Evolutionary conservation across 1,140 invertebrate species (phyloP).

Genomic region (Polypedilum vanderplanki): DNA sequence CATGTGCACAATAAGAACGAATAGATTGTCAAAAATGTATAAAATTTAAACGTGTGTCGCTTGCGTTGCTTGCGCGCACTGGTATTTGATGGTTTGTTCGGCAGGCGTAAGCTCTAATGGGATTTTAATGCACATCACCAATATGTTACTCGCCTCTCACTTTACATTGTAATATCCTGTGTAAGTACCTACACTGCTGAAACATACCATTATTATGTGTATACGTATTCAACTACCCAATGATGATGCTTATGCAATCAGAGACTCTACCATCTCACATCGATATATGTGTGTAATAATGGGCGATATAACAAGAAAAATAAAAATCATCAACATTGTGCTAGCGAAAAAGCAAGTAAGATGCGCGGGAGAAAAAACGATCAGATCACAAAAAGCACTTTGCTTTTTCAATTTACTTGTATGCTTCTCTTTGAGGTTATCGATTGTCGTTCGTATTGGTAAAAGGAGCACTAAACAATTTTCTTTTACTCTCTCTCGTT

Average conservation of each 20-base stretch:
- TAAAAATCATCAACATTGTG: too few relatives aligned
- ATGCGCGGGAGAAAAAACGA: not conserved
- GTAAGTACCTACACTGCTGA: not conserved
- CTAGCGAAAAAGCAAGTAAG: not conserved
- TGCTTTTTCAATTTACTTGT: not conserved
- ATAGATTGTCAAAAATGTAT: not conserved
- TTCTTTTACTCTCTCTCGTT: not conserved
- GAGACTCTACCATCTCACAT: not conserved
- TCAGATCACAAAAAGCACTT: conserved; percentile 20
- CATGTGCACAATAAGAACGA: not conserved
- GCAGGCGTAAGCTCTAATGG: conserved; percentile 11
- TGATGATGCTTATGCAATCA: not conserved
- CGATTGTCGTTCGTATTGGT: not conserved
- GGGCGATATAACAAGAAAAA: too few relatives aligned
- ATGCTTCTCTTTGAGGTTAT: conserved; percentile 20
- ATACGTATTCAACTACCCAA: conserved; percentile 3
- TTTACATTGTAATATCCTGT: conserved; percentile 26
- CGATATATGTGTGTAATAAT: too few relatives aligned
- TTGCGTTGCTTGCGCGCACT: not conserved
- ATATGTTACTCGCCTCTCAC: conserved; percentile 20
- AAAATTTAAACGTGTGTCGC: conserved; percentile 1
- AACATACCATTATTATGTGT: not conserved
- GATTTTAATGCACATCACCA: conserved; percentile 27
- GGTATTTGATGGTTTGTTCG: not conserved
- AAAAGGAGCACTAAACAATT: conserved; percentile 22